Evolutionary conservation across 2,113 vertebrate species (phyloP).

Genomic region (Platysternon megacephalum): DNA sequence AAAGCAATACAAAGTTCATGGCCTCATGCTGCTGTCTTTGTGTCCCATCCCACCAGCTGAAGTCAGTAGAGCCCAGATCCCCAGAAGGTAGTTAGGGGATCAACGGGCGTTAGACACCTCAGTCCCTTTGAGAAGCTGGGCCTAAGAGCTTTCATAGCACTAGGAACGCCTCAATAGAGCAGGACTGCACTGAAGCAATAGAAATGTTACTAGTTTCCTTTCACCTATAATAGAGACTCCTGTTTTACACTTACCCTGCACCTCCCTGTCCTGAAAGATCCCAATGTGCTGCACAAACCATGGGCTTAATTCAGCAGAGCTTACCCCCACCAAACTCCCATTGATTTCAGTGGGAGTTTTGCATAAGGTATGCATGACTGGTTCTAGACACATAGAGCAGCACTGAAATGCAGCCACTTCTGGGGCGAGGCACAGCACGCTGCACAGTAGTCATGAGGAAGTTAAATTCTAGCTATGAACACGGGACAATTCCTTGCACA

Average conservation of each 20-base stretch:
- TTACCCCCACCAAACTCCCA: not conserved
- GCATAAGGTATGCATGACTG: not conserved
- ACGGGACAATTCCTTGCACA: rapidly evolving
- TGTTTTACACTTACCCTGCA: not conserved
- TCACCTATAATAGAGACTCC: not conserved
- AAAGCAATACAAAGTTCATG: not conserved
- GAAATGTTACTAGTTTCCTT: not conserved
- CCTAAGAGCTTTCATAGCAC: not conserved
- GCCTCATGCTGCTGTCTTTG: not conserved
- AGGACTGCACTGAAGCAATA: not conserved
- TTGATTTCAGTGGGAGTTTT: rapidly evolving
- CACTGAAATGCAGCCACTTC: rapidly evolving
- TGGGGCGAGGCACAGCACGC: not conserved
- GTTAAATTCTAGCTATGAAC: not conserved
- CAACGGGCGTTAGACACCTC: not conserved
- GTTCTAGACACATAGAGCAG: too few species aligned
- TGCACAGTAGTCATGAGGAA: rapidly evolving
- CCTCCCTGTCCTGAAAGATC: not conserved
- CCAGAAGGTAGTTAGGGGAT: not conserved
- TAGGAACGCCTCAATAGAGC: not conserved
- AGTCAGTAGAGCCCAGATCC: not conserved
- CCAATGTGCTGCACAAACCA: not conserved
- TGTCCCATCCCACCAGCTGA: not conserved
- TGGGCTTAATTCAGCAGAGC: rapidly evolving
- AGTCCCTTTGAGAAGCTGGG: not conserved